Percentiles rank a stretch among this genome's conserved stretches.
phyloP scores from a whole-genome alignment of 2,888 invertebrate genomes.

The Drepana falcataria region DNA sequence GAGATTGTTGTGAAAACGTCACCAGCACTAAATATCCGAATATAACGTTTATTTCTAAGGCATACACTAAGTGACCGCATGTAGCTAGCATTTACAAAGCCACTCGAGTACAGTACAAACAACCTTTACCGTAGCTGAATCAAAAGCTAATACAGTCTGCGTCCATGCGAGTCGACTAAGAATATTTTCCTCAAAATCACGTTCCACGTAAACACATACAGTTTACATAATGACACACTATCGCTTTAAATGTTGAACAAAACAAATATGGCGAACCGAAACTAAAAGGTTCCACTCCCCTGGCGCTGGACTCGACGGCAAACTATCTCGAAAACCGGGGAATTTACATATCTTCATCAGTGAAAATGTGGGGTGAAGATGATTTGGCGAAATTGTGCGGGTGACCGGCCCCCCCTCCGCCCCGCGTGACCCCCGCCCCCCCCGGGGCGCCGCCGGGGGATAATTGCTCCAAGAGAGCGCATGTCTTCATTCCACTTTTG shows the following conservation, averaged over 20 bases:
- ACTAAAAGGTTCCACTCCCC: slow-evolving; percentile 30
- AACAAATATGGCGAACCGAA: slow-evolving; percentile 7
- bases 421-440: slow-evolving; percentile 10
- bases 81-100: too few species aligned
- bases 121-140: too few species aligned
- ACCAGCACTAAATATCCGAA: too few species aligned
- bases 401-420: slow-evolving; percentile 15
- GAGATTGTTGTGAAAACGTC: too few species aligned
- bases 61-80: too few species aligned
- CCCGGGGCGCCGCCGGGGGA: slow-evolving; percentile 23
- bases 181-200: not conserved
- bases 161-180: not conserved
- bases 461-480: slow-evolving; percentile 61
- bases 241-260: not conserved
- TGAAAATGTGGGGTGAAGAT: slow-evolving; percentile 68
- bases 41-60: too few species aligned
- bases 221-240: slow-evolving; percentile 1
- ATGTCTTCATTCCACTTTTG: slow-evolving; percentile 60
- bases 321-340: slow-evolving; percentile 44
- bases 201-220: slow-evolving; percentile 2
- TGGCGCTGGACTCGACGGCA: slow-evolving; percentile 24
- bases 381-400: slow-evolving; percentile 60
- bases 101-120: too few species aligned
- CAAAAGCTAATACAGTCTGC: too few species aligned
- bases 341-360: slow-evolving; percentile 74